Evolutionary conservation across 2,797 vertebrate species (phyloP), one percentile per base, ranked within the genome.

Genomic region (Thalassophryne amazonica): DNA sequence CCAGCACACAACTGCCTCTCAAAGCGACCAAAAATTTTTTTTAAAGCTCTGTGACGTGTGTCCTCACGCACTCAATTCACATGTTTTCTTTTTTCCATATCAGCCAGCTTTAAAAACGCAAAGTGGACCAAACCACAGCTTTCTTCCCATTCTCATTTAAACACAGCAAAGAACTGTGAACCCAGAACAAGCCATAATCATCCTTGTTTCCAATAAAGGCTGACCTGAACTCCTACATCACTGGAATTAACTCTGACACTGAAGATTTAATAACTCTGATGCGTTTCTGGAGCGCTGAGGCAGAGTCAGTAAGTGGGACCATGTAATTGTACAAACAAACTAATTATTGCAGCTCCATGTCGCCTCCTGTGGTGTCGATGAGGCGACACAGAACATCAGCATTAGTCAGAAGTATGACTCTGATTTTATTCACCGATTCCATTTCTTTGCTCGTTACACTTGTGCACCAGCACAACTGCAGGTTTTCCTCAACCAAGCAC

Each of bases 251-350:
- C 34, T 27, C 10, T n/a, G 11, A 27, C 6, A 2, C 24, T 7
- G 23, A 38, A 51, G 54, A 62, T 42, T 39, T 33, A 55, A 76
- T 58, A 53, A 57, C 63, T 64, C 21, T 77, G 69, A 67, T 53
- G 54, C 34, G 1, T 58, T 55, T 45, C 59, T 24, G 51, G 7
- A 12, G 24, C 14, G 58, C 60, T 60, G 69, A 77, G 75, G 71
- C 54, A 27, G 55, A 70, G 57, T 61, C 51, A 40, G 59, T 34
- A 60, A 4, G 29, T 25, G 14, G 34, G 29, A 47, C 40, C 6
- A 18, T 34, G 56, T 2, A 37, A 7, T 29, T 34, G 2, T 10
- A 62, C 58, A 37, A 49, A 64, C 38, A 2, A 7, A 46, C 37
- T 60, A 45, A 48, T 77, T 62, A 53, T 4, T 23, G 47, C 32